Percentiles rank a stretch among this genome's conserved stretches.
Conservation (phyloP, 2,797 vertebrate genomes). For the Morelia viridis region DNA sequence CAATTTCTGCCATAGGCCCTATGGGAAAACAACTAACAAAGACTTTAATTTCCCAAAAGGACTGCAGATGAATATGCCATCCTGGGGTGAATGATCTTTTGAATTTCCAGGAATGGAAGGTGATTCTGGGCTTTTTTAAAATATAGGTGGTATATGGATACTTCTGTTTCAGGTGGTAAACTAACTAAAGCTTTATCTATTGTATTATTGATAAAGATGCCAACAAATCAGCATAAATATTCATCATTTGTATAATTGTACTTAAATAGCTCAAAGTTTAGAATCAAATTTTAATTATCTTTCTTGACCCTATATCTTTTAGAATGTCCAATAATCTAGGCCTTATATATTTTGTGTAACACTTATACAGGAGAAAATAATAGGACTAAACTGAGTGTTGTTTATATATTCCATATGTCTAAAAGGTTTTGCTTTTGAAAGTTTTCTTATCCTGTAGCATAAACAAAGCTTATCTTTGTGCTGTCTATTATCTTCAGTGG, state of each 20-base stretch:
- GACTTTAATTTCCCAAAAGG: background rate
- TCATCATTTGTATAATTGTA: background rate
- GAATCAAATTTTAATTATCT: background rate
- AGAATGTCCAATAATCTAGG: slow-evolving; percentile 2
- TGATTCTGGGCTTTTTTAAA: background rate
- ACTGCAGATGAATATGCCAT: background rate
- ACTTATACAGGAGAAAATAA: slow-evolving; percentile 12
- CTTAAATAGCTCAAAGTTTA: background rate
- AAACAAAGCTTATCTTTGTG: slow-evolving; percentile 40
- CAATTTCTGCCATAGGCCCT: background rate
- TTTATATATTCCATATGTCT: slow-evolving; percentile 28
- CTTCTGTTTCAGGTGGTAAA: background rate
- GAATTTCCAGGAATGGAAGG: background rate
- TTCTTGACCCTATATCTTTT: background rate
- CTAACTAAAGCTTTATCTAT: background rate
- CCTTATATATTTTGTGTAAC: slow-evolving; percentile 5
- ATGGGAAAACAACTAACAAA: background rate
- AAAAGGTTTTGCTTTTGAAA: slow-evolving; percentile 28
- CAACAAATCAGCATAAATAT: background rate
- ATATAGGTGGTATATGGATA: background rate
- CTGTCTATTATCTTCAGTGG: slow-evolving; percentile 29
- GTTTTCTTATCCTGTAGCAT: slow-evolving; percentile 31
- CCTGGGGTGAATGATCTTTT: background rate
- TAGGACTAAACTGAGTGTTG: slow-evolving; percentile 27
- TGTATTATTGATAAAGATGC: background rate